Evolutionary conservation across 1,140 invertebrate genomes (phyloP).

Genomic region (Lineus longissimus): DNA sequence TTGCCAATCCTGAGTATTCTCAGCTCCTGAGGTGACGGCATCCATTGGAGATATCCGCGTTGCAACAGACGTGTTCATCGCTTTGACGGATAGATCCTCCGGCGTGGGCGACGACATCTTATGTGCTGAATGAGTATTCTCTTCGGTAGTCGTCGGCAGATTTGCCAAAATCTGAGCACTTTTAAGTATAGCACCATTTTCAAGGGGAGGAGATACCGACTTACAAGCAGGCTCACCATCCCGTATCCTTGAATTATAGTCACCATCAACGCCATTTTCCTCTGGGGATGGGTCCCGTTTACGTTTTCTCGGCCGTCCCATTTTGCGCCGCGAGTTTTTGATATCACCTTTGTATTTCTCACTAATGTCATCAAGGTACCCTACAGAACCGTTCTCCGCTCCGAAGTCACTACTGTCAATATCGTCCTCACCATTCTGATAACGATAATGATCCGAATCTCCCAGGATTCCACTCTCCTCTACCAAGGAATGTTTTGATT

Average conservation of each 20-base stretch:
- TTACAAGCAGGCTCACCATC: not conserved
- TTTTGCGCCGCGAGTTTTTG: constrained; percentile 47
- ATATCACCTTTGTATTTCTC: constrained; percentile 19
- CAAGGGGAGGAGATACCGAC: not conserved
- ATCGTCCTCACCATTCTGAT: constrained; percentile 47
- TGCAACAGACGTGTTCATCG: not conserved
- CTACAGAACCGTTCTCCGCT: not conserved
- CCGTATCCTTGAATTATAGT: not conserved
- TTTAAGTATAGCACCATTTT: not conserved
- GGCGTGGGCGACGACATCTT: not conserved
- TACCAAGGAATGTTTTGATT: not conserved
- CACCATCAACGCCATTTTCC: not conserved
- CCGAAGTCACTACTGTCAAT: constrained; percentile 17
- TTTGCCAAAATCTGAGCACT: not conserved
- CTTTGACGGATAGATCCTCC: not conserved
- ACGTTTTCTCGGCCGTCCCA: constrained; percentile 44
- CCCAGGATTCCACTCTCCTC: constrained; percentile 1
- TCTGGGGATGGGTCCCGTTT: constrained; percentile 18
- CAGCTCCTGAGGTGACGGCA: not conserved
- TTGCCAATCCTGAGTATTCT: constrained; percentile 1
- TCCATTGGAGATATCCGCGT: too few relatives aligned
- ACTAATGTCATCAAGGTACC: not conserved
- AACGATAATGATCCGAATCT: constrained; percentile 8
- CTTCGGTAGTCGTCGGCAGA: not conserved
- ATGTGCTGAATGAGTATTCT: not conserved